phyloP scores from a whole-genome alignment of 2,113 vertebrate genomes.

The Callipepla squamata region DNA sequence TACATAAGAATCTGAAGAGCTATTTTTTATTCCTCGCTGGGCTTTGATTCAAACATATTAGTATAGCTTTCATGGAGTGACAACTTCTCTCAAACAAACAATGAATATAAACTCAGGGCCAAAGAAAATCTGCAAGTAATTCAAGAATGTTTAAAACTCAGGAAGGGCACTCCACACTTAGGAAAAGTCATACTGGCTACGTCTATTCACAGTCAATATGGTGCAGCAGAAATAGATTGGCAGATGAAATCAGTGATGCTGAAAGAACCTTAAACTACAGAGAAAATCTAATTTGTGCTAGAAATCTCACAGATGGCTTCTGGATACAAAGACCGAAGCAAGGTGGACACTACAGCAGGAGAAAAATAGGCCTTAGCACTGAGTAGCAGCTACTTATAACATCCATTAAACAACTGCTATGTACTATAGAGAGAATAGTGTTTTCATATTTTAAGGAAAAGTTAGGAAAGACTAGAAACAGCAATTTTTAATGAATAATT shows the following conservation, averaged over 20 bases:
- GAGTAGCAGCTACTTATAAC: not conserved
- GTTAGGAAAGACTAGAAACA: not conserved
- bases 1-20: not conserved
- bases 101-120: not conserved
- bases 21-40: not conserved
- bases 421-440: not conserved
- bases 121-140: not conserved
- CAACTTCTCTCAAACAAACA: not conserved
- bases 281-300: not conserved
- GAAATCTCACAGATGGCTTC: not conserved
- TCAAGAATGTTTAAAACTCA: not conserved
- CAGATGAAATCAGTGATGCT: not conserved
- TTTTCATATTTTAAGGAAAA: not conserved
- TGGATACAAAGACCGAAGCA: not conserved
- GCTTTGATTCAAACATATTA: not conserved
- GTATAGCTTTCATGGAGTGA: not conserved
- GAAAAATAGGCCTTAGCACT: not conserved
- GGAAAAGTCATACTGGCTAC: not conserved
- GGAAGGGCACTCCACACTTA: not conserved
- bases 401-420: not conserved
- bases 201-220: not conserved
- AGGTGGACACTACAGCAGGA: not conserved
- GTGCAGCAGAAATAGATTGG: not conserved
- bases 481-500: not conserved
- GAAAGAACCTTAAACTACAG: not conserved